phyloP scores from a whole-genome alignment of 2,888 invertebrate species.

The Bombylius discolor region DNA sequence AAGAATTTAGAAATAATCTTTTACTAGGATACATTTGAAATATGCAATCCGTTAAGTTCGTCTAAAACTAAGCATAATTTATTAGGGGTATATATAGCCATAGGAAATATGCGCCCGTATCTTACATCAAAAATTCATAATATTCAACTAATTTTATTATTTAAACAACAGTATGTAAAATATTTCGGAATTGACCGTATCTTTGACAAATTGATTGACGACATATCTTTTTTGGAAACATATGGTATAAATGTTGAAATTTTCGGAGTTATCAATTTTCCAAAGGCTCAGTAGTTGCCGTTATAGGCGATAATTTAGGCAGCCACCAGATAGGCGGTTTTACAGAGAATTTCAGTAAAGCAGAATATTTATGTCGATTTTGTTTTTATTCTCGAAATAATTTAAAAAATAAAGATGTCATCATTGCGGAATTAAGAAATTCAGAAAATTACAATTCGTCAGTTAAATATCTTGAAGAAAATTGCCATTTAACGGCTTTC shows the following conservation, averaged over 20 bases:
- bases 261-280: neutral
- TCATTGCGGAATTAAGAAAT: too few relatives aligned
- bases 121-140: neutral
- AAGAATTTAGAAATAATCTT: neutral
- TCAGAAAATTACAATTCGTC: too few relatives aligned
- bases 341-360: neutral
- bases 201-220: neutral
- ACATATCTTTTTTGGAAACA: neutral
- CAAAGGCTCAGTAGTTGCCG: neutral
- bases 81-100: neutral
- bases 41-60: neutral
- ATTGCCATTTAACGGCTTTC: too few relatives aligned
- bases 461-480: too few relatives aligned
- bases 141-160: neutral
- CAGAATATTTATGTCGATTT: too few relatives aligned
- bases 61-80: neutral
- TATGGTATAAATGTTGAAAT: neutral
- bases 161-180: neutral
- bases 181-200: neutral
- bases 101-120: neutral
- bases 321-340: conserved; percentile 1
- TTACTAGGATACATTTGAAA: neutral
- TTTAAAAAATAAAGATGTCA: too few relatives aligned
- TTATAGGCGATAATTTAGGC: neutral
- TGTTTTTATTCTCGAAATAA: too few relatives aligned